Evolutionary conservation across 1,140 invertebrate genomes (phyloP), one percentile per base, ranked within the genome.

Genomic region (Penaeus vannamei): DNA sequence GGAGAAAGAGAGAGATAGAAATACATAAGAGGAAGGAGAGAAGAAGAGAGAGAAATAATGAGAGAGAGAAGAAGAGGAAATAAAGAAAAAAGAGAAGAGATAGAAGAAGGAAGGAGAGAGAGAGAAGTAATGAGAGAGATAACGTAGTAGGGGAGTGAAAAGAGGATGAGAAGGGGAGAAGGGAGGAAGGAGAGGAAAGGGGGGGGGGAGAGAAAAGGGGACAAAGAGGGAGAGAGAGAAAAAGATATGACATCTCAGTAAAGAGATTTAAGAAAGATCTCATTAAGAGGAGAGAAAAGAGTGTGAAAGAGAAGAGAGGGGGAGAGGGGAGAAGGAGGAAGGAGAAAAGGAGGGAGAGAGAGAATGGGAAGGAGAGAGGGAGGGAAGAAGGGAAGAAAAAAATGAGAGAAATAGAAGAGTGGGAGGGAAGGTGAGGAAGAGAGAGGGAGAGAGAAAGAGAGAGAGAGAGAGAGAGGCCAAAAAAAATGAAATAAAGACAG

Each of bases 391-490:
- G 46, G 17, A 5, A 22, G 36, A 7, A 17, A 77, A 14, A 29
- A 4, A 77, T 3, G 2, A 36, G 17, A 32, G 20, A 17, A 32
- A 7, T 1, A 22, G 7, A 26, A 26, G 7, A 3, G 64, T 2
- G 26, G 7, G 64, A 66, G 64, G 7, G 76, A 4, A 32, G 4
- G 76, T 4, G 32, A 79, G 20, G 62, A 23, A 83, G 81, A 60
- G 53, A 83, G 46, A 83, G 81, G 59, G 81, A 59, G 81, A 60
- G 81, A 83, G 81, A 60, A 46, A 59, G 42, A 83, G 81, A 83
- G 81, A 83, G 81, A 60, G 81, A 83, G 81, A 22, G 46, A 60
- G 81, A 22, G 81, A 60, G 26, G 2, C 5, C 7, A 32, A 42
- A 12, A 10, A 23, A 14, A 2, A 32, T 19, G 53, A 46, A 79